Evolutionary conservation across 1,140 invertebrate genomes (phyloP).

Genomic region (Uloborus diversus): DNA sequence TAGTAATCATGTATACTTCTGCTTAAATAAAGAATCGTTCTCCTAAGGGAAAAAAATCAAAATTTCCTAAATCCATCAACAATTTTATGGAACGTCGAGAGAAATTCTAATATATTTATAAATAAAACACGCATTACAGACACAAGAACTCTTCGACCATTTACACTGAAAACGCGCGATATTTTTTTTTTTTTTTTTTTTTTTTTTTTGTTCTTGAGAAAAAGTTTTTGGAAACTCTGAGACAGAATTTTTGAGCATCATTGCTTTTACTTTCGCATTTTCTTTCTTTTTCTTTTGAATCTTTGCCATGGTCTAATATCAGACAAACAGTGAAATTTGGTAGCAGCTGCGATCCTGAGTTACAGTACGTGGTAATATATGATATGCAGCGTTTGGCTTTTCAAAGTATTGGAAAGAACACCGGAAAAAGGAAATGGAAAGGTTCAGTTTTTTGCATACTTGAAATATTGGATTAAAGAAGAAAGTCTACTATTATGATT

Average conservation of each 20-base stretch:
- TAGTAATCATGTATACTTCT: too few relatives aligned
- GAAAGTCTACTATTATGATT: conserved; percentile 8
- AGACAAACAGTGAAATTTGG: conserved; percentile 23
- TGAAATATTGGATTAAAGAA: conserved; percentile 29
- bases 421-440: neutral
- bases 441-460: neutral
- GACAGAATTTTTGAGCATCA: conserved; percentile 23
- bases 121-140: too few relatives aligned
- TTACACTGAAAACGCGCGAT: too few relatives aligned
- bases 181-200: neutral
- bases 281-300: conserved; percentile 6
- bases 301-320: conserved; percentile 34
- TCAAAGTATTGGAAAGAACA: conserved; percentile 25
- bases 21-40: too few relatives aligned
- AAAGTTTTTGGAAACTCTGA: neutral
- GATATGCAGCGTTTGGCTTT: neutral
- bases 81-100: too few relatives aligned
- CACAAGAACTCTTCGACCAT: too few relatives aligned
- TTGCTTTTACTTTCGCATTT: conserved; percentile 22
- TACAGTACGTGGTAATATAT: conserved; percentile 30
- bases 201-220: neutral
- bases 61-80: too few relatives aligned
- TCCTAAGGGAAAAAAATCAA: too few relatives aligned
- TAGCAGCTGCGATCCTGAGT: conserved; percentile 11
- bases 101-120: too few relatives aligned